phyloP scores from a whole-genome alignment of 2,113 vertebrate genomes.

The Grallaria varia region DNA sequence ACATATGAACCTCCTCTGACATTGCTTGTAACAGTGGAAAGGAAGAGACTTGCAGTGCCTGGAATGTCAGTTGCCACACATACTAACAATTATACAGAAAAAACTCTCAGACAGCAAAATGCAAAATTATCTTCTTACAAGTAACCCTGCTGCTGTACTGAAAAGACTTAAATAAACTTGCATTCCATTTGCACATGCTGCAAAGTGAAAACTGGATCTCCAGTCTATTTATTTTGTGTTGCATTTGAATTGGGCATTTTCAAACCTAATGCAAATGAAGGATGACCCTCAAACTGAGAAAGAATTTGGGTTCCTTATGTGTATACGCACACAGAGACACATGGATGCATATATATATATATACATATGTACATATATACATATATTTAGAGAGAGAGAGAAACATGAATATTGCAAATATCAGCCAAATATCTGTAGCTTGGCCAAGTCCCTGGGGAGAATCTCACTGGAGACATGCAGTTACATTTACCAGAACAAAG shows the following conservation, averaged over 20 bases:
- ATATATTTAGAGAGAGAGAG: rapidly evolving
- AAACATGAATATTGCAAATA: background rate
- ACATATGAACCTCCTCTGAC: conserved; percentile 32
- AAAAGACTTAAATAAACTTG: conserved; percentile 30
- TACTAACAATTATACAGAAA: conserved; percentile 43
- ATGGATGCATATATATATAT: rapidly evolving
- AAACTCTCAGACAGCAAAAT: conserved; percentile 48
- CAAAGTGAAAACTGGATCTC: background rate
- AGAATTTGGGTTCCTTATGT: background rate
- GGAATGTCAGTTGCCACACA: conserved; percentile 39
- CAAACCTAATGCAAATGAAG: background rate
- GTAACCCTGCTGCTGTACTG: background rate
- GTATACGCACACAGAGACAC: rapidly evolving
- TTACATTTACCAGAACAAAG: background rate
- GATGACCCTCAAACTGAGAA: background rate
- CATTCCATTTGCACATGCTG: conserved; percentile 29
- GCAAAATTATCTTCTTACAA: conserved; percentile 29
- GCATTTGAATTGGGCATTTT: background rate
- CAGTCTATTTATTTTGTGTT: background rate
- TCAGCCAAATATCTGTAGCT: background rate
- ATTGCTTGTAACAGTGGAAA: conserved; percentile 42
- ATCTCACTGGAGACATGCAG: background rate
- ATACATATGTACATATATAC: background rate
- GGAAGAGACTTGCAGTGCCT: background rate
- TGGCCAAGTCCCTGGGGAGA: background rate